A percentile compares a stretch with the other conserved stretches of the same genome.
Conservation (phyloP, 2,888 invertebrate genomes). For the Cantharis nigra region DNA sequence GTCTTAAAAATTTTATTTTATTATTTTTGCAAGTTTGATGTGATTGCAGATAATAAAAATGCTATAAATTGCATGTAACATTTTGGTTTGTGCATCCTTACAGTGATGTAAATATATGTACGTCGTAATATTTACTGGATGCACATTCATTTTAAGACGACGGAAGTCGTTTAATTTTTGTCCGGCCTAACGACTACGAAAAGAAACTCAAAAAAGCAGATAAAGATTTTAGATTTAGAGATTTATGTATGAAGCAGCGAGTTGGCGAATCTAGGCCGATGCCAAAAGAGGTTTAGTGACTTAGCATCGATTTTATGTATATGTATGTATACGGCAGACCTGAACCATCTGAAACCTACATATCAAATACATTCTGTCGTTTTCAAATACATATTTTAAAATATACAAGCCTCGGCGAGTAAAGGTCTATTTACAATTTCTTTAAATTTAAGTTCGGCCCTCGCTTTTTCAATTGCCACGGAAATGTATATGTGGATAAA, state of each 20-base stretch:
- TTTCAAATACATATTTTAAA: conserved; percentile 25
- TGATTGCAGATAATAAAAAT: conserved; percentile 20
- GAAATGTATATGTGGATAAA: not conserved
- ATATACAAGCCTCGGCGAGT: conserved; percentile 9
- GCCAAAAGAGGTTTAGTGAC: conserved; percentile 41
- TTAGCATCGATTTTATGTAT: conserved; percentile 39
- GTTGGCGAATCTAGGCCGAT: conserved; percentile 43
- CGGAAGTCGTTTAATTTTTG: conserved; percentile 46
- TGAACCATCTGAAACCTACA: conserved; percentile 33
- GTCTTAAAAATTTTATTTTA: conserved; percentile 3
- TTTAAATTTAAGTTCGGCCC: conserved; percentile 1
- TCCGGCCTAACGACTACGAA: conserved; percentile 43
- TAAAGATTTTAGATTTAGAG: conserved; percentile 42
- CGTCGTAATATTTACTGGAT: conserved; percentile 27
- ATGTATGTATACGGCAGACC: conserved; percentile 31
- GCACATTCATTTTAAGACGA: conserved; percentile 45
- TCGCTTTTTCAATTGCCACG: not conserved
- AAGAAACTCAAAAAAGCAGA: conserved; percentile 39
- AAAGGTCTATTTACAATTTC: conserved; percentile 15
- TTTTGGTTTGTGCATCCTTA: conserved; percentile 19
- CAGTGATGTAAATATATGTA: conserved; percentile 12
- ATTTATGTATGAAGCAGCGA: conserved; percentile 42
- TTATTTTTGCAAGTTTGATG: conserved; percentile 6
- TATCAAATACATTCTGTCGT: conserved; percentile 31
- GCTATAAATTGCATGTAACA: conserved; percentile 16